These are phyloP conservation scores for Embiotoca jacksoni DNA, from an alignment of 2,113 vertebrate species.

Conservation along the genomic window DNA sequence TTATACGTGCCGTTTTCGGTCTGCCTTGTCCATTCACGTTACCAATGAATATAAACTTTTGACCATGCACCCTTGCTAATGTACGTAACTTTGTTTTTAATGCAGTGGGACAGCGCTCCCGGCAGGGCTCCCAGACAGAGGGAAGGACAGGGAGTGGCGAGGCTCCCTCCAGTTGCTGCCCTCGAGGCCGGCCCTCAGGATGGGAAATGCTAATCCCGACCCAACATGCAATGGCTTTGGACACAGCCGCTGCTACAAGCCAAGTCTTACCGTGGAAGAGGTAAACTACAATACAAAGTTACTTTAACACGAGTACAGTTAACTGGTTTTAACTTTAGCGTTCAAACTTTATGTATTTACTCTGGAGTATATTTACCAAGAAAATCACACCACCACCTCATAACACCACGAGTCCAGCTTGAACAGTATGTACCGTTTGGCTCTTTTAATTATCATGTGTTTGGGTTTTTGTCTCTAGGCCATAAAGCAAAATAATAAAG, in stretches of 20 bases:
- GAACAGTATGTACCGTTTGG: neutral
- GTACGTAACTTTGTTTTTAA: neutral
- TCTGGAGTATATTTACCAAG: too few species aligned
- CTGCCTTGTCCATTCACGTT: neutral
- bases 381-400: neutral
- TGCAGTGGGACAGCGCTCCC: conserved; percentile 63
- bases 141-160: conserved; percentile 69
- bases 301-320: too few species aligned
- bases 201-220: conserved; percentile 51
- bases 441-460: neutral
- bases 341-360: neutral
- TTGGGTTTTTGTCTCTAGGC: conserved; percentile 60
- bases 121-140: conserved; percentile 67
- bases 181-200: conserved; percentile 58
- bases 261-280: conserved; percentile 85
- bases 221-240: conserved; percentile 47
- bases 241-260: conserved; percentile 75
- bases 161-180: conserved; percentile 80
- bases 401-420: neutral
- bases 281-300: conserved; percentile 44
- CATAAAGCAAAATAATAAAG: conserved; percentile 82
- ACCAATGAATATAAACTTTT: neutral
- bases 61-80: neutral
- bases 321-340: too few species aligned
- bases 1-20: too few species aligned